Percentiles rank a stretch among this genome's conserved stretches.
Conservation (phyloP, 2,888 invertebrate species). For the Oscheius sp. region DNA sequence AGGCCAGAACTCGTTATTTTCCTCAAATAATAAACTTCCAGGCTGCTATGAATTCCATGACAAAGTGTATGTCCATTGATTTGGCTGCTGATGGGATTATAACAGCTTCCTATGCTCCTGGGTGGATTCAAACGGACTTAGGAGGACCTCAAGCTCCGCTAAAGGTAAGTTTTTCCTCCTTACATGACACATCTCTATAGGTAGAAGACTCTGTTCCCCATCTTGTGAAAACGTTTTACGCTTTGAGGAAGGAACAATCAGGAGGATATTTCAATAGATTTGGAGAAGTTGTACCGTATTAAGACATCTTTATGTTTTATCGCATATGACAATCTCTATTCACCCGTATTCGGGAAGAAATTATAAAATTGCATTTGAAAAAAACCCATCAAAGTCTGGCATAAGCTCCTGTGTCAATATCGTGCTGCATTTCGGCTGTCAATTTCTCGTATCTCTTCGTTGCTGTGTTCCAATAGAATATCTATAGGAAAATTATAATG, state of each 20-base stretch:
- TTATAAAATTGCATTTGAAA: neutral
- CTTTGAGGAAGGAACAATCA: slow-evolving; percentile 20
- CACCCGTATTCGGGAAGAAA: no score
- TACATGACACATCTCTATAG: neutral
- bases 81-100: slow-evolving; percentile 9
- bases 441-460: slow-evolving; percentile 55
- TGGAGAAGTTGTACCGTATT: slow-evolving; percentile 33
- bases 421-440: slow-evolving; percentile 58
- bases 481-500: slow-evolving; percentile 66
- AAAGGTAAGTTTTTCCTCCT: neutral
- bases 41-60: slow-evolving; percentile 29
- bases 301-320: neutral
- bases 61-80: slow-evolving; percentile 20
- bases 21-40: neutral
- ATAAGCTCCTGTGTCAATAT: slow-evolving; percentile 66
- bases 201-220: slow-evolving; percentile 25
- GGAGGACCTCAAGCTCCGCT: slow-evolving; percentile 15
- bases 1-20: slow-evolving; percentile 4
- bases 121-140: slow-evolving; percentile 30
- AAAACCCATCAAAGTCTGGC: slow-evolving; percentile 44
- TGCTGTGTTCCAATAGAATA: slow-evolving; percentile 80
- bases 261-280: slow-evolving; percentile 36
- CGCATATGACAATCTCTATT: no score
- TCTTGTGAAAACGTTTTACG: slow-evolving; percentile 23
- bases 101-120: slow-evolving; percentile 16